Conservation (phyloP, 1,140 invertebrate genomes). For the Drosophila parabipectinata region DNA sequence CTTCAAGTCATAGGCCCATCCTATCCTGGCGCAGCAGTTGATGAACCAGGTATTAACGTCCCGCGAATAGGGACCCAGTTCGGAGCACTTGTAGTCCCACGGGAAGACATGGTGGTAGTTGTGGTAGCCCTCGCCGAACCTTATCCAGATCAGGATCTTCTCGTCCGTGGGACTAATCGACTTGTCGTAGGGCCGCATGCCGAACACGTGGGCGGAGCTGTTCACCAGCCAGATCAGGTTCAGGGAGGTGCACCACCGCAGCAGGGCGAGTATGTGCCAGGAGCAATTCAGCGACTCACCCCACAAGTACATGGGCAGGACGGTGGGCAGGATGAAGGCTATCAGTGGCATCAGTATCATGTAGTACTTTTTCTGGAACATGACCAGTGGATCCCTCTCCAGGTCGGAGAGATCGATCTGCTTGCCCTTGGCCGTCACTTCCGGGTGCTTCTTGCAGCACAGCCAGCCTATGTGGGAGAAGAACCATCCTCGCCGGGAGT, state of each 20-base stretch:
- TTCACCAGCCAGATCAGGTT: slow-evolving; percentile 98
- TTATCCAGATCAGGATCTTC: slow-evolving; percentile 86
- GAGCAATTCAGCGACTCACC: slow-evolving; percentile 91
- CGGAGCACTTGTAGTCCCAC: slow-evolving; percentile 94
- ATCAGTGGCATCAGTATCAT: slow-evolving; percentile 90
- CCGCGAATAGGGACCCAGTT: slow-evolving; percentile 90
- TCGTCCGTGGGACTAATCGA: slow-evolving; percentile 91
- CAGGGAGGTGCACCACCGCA: slow-evolving; percentile 93
- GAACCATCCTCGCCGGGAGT: slow-evolving; percentile 96
- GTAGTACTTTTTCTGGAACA: slow-evolving; percentile 95
- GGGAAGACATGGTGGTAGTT: slow-evolving; percentile 99
- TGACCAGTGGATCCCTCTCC: slow-evolving; percentile 91
- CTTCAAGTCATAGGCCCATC: slow-evolving; percentile 95
- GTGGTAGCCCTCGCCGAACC: slow-evolving; percentile 95
- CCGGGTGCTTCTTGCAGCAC: slow-evolving; percentile 94
- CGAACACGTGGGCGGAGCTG: slow-evolving; percentile 96
- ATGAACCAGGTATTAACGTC: slow-evolving; percentile 94
- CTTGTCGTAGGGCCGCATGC: slow-evolving; percentile 95
- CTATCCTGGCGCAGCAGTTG: slow-evolving; percentile 92
- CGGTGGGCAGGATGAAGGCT: slow-evolving; percentile 94
- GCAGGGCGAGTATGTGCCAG: slow-evolving; percentile 92
- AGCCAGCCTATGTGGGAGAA: slow-evolving; percentile 98
- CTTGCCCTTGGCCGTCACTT: slow-evolving; percentile 93
- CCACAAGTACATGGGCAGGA: slow-evolving; percentile 93
- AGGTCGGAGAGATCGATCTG: slow-evolving; percentile 95